Evolutionary conservation across 2,888 invertebrate species (phyloP).

Genomic region (Parascotia fuliginaria): DNA sequence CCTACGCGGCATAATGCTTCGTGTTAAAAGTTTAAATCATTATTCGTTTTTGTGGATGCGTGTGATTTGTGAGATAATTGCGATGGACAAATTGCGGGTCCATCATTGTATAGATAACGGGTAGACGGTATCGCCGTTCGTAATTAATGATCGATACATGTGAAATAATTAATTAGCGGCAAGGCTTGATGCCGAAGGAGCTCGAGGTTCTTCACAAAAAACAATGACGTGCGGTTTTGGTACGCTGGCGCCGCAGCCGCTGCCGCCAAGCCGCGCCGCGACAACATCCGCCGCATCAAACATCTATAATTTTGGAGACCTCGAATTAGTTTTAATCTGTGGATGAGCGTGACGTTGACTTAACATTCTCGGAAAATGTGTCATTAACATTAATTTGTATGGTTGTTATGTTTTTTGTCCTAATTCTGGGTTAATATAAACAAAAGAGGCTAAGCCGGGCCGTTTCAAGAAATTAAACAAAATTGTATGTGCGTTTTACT

Average conservation of each 20-base stretch:
- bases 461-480: conserved; percentile 44
- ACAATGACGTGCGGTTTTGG: conserved; percentile 84
- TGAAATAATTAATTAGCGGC: conserved; percentile 85
- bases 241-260: conserved; percentile 76
- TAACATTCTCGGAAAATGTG: conserved; percentile 75
- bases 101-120: conserved; percentile 81
- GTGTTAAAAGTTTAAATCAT: conserved; percentile 81
- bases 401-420: conserved; percentile 66
- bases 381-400: conserved; percentile 82
- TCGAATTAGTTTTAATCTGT: conserved; percentile 83
- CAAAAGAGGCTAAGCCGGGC: conserved; percentile 41
- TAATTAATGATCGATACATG: conserved; percentile 86
- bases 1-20: conserved; percentile 74
- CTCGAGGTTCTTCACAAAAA: conserved; percentile 79
- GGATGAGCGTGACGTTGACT: conserved; percentile 81
- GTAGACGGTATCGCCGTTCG: conserved; percentile 67
- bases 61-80: conserved; percentile 81
- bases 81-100: conserved; percentile 81
- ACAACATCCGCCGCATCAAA: conserved; percentile 79
- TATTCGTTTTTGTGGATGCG: conserved; percentile 73
- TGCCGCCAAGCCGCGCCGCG: conserved; percentile 71
- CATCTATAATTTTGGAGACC: conserved; percentile 83
- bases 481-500: conserved; percentile 53
- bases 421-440: conserved; percentile 54
- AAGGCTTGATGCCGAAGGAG: conserved; percentile 68